Evolutionary conservation across 1,140 invertebrate genomes (phyloP), one percentile per base, ranked within the genome.

Genomic region (Cydia strobilella): DNA sequence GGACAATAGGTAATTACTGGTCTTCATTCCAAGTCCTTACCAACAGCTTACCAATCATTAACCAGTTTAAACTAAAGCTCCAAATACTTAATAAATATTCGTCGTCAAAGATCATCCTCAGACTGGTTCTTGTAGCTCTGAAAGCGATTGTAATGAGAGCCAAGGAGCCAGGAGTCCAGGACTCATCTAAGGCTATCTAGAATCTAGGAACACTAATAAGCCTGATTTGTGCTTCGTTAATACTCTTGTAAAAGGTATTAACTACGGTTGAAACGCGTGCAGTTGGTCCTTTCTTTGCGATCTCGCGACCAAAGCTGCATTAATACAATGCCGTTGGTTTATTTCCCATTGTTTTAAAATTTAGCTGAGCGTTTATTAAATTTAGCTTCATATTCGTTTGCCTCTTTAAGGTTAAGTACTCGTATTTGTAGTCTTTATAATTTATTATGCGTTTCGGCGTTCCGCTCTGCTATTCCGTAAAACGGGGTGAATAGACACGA

Each of bases 201-300:
- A 23, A 59, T 59, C 54, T 59, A 59, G 54, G 54, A 59, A 23
- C 54, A 59, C 54, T 59, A 59, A 59, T 59, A 59, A 59, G 18
- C 18, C 54, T 59, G 54, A 59, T 59, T 59, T 59, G 54, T 59
- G 54, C 20, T 23, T 23, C n/a, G 54, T 59, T 59, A 54, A 54
- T 59, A 10, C 10, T 59, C 20, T n/a, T 59, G 54, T 59, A 59
- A 59, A 59, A 59, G 54, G 54, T 20, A 23, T 12, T 23, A 59
- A 59, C 54, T 59, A 59, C 18, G 18, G 12, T 20, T 10, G 6
- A 59, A 59, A 59, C 20, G 1, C 54, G 2, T 2, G n/a, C 51
- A 54, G 51, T 54, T 59, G 54, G 7, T 23, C 23, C 54, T 59
- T 59, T 59, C n/a, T 20, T 20, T 7, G 54, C n/a, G 20, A 9